Conservation (phyloP, 2,888 invertebrate species). For the Agriotes lineatus region DNA sequence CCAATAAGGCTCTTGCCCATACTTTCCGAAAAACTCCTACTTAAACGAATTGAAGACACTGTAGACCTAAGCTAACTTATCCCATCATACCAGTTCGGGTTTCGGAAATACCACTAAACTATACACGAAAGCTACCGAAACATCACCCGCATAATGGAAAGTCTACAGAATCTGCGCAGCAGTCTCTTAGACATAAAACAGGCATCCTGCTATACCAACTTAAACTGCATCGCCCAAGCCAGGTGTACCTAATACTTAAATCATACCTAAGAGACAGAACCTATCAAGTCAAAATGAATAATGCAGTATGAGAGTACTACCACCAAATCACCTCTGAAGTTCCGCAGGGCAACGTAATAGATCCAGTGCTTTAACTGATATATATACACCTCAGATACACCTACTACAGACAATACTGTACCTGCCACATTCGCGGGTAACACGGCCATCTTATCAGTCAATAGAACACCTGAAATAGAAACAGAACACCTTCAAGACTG, state of each 20-base stretch:
- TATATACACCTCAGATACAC: background rate
- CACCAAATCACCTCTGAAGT: background rate
- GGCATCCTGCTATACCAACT: background rate
- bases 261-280: background rate
- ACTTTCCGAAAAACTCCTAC: background rate
- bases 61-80: constrained; percentile 9
- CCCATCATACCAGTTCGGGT: constrained; percentile 5
- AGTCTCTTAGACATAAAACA: background rate
- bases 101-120: background rate
- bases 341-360: background rate
- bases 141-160: background rate
- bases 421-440: background rate
- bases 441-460: background rate
- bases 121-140: constrained; percentile 1
- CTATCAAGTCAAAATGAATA: background rate
- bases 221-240: background rate
- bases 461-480: background rate
- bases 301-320: background rate
- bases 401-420: too few relatives aligned
- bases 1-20: background rate
- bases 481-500: background rate
- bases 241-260: background rate
- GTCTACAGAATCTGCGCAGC: background rate
- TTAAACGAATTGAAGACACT: background rate
- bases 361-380: background rate